Base-by-base conservation (phyloP, 2,888 invertebrate species). In the Mechanitis messenoides region DNA sequence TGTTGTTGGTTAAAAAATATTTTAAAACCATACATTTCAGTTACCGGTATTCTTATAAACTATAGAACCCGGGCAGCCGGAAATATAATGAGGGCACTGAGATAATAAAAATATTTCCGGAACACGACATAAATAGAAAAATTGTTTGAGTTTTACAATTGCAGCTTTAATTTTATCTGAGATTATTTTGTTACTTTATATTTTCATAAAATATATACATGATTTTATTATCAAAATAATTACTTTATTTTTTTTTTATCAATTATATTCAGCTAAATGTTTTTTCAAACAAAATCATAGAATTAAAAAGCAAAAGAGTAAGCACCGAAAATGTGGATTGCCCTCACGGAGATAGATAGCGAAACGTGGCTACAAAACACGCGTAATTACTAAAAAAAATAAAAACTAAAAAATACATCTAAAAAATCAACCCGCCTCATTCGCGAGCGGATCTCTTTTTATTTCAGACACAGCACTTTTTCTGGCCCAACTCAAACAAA, bases 301-400 rank as follows among this genome's bases (percentile, higher is more conserved):
- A 47, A 56, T 56, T 46, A 85, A 81, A 84, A 83, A 75, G 80
- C 80, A 77, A 82, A 85, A 78, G 82, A 75, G 80, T 80, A 77
- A 81, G 85, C 78, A 81, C 76, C 81, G 81, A 85, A 84, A 84
- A 81, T 83, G 74, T 80, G 86, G 82, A 87, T 87, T 87, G 80
- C 86, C 80, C 87, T 88, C 82, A 80, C 87, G 78, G 76, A 78
- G 83, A 77, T 80, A 78, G 81, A 79, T 78, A 78, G 70, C 66
- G 64, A 67, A 62, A 62, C 75, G 61, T 65, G 78, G 84, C 83
- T 75, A 79, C 50, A 58, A 72, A 78, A 72, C 53, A 1, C 56
- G 75, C 72, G 74, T 55, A 42, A 65, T 64, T 62, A 61, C 66
- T 65, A 66, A 55, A 68, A 65, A 67, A 60, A 68, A 20, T 20